Base-by-base conservation (phyloP, 1,140 invertebrate genomes). In the Cataglyphis hispanica region DNA sequence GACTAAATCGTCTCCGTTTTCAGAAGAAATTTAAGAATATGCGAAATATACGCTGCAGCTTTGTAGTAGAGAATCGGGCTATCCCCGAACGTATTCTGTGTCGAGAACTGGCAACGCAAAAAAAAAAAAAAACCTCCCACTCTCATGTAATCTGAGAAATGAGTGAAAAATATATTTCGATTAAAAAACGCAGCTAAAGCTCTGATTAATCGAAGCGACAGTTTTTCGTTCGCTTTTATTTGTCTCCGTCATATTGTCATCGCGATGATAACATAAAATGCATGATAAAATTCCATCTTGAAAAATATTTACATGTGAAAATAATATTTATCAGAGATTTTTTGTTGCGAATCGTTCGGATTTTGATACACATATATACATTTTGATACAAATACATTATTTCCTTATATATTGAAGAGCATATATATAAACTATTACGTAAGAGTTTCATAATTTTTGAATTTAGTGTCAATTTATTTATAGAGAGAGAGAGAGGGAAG, bases 161-260 rank as follows among this genome's bases (percentile, higher is more conserved):
- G 46, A 83, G n/a, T 83, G 27, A 43, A 78, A 83, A 72, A 69
- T 56, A 69, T 56, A 70, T n/a, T 83, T 61, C 7, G 16, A 60
- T 83, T 61, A 61, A 83, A 72, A 83, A 53, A 37, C 19, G 13
- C 40, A 10, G 19, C 6, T 34, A 31, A 43, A 70, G 31, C 16
- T 83, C 40, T 81, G 66, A 69, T 69, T 80, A 53, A 50, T 80
- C 46, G n/a, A 60, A 46, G n/a, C 56, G n/a, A 8, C 19, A 19
- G 5, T 6, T 46, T 43, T 60, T 69, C 6, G 25, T 58, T 60
- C 22, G 25, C 1, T 74, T 83, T 60, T 60, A 53, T 72, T 81
- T 83, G 69, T 72, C 34, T 53, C 16, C 27, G n/a, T 53, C 27
- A 72, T 31, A 27, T 27, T 72, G 27, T 34, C 69, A 72, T 72